Percentiles rank a stretch among this genome's conserved stretches.
Conservation (phyloP, 2,797 vertebrate species). For the Gymnocypris eckloni region DNA sequence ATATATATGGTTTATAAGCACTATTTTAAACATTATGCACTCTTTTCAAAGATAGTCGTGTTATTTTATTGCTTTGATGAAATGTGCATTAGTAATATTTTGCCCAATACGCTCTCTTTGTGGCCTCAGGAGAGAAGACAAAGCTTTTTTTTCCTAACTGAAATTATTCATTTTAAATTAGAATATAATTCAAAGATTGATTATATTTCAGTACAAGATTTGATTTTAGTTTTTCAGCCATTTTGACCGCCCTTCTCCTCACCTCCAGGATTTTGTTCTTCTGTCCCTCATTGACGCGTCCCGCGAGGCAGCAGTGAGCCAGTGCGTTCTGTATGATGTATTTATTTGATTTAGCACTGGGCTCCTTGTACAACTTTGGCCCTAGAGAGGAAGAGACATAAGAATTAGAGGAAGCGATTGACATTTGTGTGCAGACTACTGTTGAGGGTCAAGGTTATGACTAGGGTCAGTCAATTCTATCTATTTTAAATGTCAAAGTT, state of each 20-base stretch:
- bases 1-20: too few species aligned
- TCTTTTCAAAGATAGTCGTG: too few species aligned
- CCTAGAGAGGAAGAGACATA: conserved; percentile 72
- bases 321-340: conserved; percentile 99
- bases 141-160: too few species aligned
- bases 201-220: too few species aligned
- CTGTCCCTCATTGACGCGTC: conserved; percentile 97
- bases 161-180: too few species aligned
- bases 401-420: background rate
- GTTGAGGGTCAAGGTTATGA: background rate
- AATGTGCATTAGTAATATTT: too few species aligned
- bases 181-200: too few species aligned
- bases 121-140: too few species aligned
- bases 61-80: too few species aligned
- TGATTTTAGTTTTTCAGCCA: too few species aligned
- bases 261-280: conserved; percentile 98
- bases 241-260: background rate
- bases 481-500: background rate
- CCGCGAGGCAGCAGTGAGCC: conserved; percentile 96
- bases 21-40: too few species aligned
- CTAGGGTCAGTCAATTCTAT: background rate
- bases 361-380: conserved; percentile 97
- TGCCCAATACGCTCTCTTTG: too few species aligned
- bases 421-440: background rate
- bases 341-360: conserved; percentile 98